Evolutionary conservation across 1,140 invertebrate genomes (phyloP), one percentile per base, ranked within the genome.

Genomic region (Drosophila malerkotliana): DNA sequence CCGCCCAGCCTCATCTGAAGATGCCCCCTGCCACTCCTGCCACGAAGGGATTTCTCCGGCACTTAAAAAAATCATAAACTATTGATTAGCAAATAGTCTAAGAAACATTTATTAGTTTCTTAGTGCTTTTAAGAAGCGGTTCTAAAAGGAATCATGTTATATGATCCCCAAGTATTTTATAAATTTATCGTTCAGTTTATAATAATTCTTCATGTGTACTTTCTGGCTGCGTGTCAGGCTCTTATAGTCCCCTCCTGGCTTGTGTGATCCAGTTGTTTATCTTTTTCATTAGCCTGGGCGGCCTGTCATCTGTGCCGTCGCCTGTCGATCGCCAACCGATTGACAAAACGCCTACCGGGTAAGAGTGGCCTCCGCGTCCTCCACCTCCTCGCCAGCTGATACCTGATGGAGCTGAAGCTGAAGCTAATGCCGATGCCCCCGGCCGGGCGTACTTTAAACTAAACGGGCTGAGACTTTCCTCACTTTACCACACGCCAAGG

Each of bases 281-380:
- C 81, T 85, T 87, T 87, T 85, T 85, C 81, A 85, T 85, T 85
- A 85, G 78, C 78, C 82, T 82, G 83, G 82, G 83, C 81, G 78
- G 82, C 81, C 82, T 87, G 83, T 85, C 81, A 85, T 82, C 81
- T 85, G 69, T 74, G 78, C 82, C 81, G 82, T 87, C 78, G 78
- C 78, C 78, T 82, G 83, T 87, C 77, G 82, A 84, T 84, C 72
- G 80, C 45, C 81, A 77, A 55, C 49, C 77, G 79, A 84, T 84
- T 84, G 80, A 84, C 80, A 83, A 84, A 84, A 83, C 80, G 80
- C 80, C 80, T 84, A 83, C 72, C 80, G 66, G 77, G 54, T 34
- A 75, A 54, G 30, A 37, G 41, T 21, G 7, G 53, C 12, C 21
- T 18, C n/a, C 39, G n/a, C 39, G 1, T 41, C 18, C 52, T 37